Conservation (phyloP, 35 echinoderm and acorn worm species). For the Patiria miniata region DNA sequence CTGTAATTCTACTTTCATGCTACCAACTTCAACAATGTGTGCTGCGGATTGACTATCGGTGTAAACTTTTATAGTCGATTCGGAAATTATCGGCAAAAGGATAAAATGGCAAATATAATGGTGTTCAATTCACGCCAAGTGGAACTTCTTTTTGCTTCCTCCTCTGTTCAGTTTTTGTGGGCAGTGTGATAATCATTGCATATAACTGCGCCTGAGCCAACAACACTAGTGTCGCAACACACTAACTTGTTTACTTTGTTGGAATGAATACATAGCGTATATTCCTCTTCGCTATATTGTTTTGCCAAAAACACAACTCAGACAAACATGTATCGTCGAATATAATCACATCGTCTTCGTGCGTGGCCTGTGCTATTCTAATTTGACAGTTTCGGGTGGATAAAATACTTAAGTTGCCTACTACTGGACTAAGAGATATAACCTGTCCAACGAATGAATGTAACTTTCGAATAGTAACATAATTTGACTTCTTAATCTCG, state of each 20-base stretch:
- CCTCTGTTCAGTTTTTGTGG: not conserved
- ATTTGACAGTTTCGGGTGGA: not conserved
- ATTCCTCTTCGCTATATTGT: not conserved
- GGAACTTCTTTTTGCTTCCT: not conserved
- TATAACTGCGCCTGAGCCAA: not conserved
- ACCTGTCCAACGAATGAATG: conserved; percentile 9
- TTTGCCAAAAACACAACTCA: not conserved
- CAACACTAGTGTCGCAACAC: not conserved
- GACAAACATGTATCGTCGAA: not conserved
- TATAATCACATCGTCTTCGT: not conserved
- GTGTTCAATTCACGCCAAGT: not conserved
- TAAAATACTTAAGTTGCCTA: not conserved
- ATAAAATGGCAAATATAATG: not conserved
- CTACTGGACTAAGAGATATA: not conserved
- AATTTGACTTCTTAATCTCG: not conserved
- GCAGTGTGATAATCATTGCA: not conserved
- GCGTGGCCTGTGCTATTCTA: not conserved
- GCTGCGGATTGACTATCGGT: conserved; percentile 26
- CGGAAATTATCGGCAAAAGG: not conserved
- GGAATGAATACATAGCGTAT: not conserved
- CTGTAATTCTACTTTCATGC: not conserved
- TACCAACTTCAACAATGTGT: not conserved
- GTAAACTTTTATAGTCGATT: not conserved
- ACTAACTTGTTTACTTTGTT: not conserved
- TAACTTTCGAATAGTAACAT: not conserved